These are phyloP conservation scores for Spialia ferax DNA, from an alignment of 2,888 invertebrate genomes.

Conservation along the genomic window DNA sequence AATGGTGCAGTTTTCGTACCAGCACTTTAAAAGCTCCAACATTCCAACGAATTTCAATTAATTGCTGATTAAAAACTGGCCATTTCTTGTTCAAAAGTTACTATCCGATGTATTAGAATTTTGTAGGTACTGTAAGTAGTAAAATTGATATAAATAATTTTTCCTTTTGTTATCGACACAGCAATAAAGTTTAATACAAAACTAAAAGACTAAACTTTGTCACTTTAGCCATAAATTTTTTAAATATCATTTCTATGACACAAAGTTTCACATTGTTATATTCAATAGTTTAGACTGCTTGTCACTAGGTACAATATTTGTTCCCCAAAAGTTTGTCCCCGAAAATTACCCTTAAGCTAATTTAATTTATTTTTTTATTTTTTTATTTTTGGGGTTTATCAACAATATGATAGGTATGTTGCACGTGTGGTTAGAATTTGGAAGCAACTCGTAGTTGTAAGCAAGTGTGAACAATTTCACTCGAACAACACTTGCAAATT, in stretches of 20 bases:
- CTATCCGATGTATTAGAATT: background rate
- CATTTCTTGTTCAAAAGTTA: background rate
- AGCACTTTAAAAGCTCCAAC: slow-evolving; percentile 34
- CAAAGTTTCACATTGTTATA: too few relatives aligned
- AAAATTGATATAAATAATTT: background rate
- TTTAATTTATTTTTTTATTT: too few relatives aligned
- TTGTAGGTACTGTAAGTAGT: background rate
- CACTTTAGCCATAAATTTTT: too few relatives aligned
- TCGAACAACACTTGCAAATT: background rate
- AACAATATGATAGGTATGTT: too few relatives aligned
- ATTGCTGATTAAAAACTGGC: slow-evolving; percentile 1
- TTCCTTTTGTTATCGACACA: background rate
- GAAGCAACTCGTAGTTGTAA: background rate
- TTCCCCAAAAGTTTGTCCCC: too few relatives aligned
- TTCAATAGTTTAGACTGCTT: too few relatives aligned
- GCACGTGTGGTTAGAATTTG: too few relatives aligned
- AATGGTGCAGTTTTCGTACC: slow-evolving; percentile 75
- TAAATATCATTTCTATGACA: too few relatives aligned
- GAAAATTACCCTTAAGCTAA: too few relatives aligned
- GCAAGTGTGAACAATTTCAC: background rate
- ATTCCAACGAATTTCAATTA: background rate
- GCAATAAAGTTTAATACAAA: background rate
- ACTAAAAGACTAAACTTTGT: too few relatives aligned
- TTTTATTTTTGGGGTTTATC: too few relatives aligned
- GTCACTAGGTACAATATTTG: too few relatives aligned